Base-by-base conservation (phyloP, 2,113 vertebrate species). In the Amblyopsis rosae region DNA sequence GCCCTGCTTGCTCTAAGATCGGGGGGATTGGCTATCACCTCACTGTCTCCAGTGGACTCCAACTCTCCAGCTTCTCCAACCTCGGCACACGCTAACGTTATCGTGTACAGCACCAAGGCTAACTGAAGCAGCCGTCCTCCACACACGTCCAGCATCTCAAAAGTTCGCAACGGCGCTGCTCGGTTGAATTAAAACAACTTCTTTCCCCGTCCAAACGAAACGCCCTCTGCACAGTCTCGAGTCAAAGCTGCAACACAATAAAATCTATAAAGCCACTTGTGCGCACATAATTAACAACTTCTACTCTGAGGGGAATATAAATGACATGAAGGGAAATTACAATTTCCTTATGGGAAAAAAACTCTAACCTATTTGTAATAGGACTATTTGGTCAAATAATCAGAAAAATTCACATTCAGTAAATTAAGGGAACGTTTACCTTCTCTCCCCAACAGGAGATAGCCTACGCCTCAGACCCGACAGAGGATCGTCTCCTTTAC, bases 1-100 rank as follows among this genome's bases (percentile, higher is more conserved):
- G 96, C 92, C 86, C 97, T 91, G 91, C 88, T 96, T 85, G 93
- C 91, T 85, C 94, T 86, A 81, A 88, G 90, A 81, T 95, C 94
- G 46, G 72, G 75, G 48, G 79, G 76, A 66, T 75, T 93, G 76
- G 74, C 90, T 26, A 26, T 26, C 63, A 90, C 79, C 77, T 90
- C 87, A 81, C 85, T 49, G 71, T 87, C 87, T 79, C 83, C 82
- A 17, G 89, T 91, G 45, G 92, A 82, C 47, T 49, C 10, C 16
- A 65, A 50, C 80, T 86, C 89, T 12, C 64, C 74, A 35, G 81
- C 68, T 62, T 77, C 75, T 71, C 80, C 77, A 70, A 84, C 82
- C 89, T 64, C 87, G 67, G 82, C 87, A 73, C 88, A 90, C 73
- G 95, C 90, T 78, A 87, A 88, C 82, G 94, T 78, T 69, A 94